Percentiles rank a stretch among this genome's conserved stretches.
Evolutionary conservation across 2,797 vertebrate species (phyloP).

Genomic region (Ctenopoma kingsleyae): DNA sequence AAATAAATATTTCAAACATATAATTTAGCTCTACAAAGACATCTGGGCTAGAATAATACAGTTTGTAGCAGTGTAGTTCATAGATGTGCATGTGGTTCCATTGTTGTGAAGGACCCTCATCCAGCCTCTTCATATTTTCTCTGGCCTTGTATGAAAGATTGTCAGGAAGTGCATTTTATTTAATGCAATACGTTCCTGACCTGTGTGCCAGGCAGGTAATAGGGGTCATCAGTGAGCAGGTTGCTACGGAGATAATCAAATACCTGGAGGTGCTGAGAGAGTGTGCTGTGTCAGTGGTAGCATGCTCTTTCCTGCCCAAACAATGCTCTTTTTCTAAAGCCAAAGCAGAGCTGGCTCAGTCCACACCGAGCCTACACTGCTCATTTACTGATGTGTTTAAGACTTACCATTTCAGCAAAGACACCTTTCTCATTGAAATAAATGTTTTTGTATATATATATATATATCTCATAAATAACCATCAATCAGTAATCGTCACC

Average conservation of each 20-base stretch:
- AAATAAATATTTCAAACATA: conserved; percentile 37
- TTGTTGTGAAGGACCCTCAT: conserved; percentile 43
- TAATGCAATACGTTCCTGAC: conserved; percentile 68
- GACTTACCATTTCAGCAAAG: conserved; percentile 11
- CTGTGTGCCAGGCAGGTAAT: conserved; percentile 67
- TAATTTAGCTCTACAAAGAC: conserved; percentile 7
- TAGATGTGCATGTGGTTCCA: conserved; percentile 34
- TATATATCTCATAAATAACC: too few relatives aligned
- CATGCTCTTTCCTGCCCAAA: conserved; percentile 64
- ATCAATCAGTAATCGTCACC: too few relatives aligned
- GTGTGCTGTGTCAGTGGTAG: conserved; percentile 65
- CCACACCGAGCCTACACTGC: neutral
- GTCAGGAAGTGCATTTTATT: conserved; percentile 74
- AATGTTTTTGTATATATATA: neutral
- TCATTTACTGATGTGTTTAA: conserved; percentile 21
- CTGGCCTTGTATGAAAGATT: conserved; percentile 59
- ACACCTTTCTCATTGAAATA: conserved; percentile 7
- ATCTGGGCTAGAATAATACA: conserved; percentile 12
- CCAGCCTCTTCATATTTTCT: conserved; percentile 25
- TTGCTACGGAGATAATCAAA: conserved; percentile 77
- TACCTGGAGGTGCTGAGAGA: conserved; percentile 54
- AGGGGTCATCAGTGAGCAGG: conserved; percentile 73
- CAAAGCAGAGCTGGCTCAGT: conserved; percentile 16
- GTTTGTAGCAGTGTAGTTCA: neutral
- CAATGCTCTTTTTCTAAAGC: conserved; percentile 51